Evolutionary conservation across 1,140 invertebrate genomes (phyloP), one percentile per base, ranked within the genome.

Genomic region (Zaprionus kolodkinae): DNA sequence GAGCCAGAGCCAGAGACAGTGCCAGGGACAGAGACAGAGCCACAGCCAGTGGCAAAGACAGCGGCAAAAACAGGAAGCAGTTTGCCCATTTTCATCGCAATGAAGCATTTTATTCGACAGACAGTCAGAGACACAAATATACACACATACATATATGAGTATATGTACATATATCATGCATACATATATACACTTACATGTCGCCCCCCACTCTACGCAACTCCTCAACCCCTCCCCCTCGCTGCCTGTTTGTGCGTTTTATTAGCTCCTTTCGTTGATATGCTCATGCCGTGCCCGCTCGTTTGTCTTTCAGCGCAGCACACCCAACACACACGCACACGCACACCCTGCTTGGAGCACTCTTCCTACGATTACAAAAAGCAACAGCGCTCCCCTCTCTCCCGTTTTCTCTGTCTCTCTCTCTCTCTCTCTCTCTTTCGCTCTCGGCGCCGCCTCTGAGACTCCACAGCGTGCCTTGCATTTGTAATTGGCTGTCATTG

Each of bases 261-360:
- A 88, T 89, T 89, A 87, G 84, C 84, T 87, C 84, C 84, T 88
- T 88, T 88, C 85, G 84, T 87, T 87, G 84, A 87, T 88, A 87
- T 88, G 84, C 84, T 87, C 80, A 87, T 80, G 81, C 84, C 72
- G 84, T 87, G 80, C 85, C 80, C 80, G 85, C 77, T 78, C 84
- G 84, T 87, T 87, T 87, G 77, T 88, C 84, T 87, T 87, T 87
- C 84, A 87, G 65, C 84, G 61, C 43, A 38, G 38, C 76, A 59
- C 69, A 69, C 48, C 70, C 72, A 68, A 59, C 69, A 69, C 48
- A 72, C 72, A 68, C 67, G 78, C 54, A 79, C 55, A 38, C 67
- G 78, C 64, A 48, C 33, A 65, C 45, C 52, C 66, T 35, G 7
- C 50, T 30, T 52, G 11, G n/a, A 13, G 11, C 33, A 27, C 25